Percentiles rank a stretch among this genome's conserved stretches.
Conservation (phyloP, 2,888 invertebrate genomes). For the Leptopilina drosophilae region DNA sequence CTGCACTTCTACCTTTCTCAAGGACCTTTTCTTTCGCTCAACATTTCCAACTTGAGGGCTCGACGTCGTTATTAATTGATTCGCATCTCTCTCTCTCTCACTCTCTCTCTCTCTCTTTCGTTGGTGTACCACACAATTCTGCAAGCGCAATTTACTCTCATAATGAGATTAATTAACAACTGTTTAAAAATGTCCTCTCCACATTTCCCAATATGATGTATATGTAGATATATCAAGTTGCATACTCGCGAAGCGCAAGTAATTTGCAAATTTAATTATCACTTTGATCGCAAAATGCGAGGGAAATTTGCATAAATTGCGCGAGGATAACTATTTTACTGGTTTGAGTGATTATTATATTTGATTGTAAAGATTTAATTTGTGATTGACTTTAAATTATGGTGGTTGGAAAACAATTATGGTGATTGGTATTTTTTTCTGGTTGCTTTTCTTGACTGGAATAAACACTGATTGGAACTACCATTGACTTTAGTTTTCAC, state of each 20-base stretch:
- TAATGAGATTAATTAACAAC: conserved; percentile 66
- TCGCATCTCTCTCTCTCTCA: conserved; percentile 51
- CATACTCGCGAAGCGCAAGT: not conserved
- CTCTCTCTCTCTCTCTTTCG: conserved; percentile 43
- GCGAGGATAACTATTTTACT: too few relatives aligned
- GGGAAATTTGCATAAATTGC: too few relatives aligned
- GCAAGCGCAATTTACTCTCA: conserved; percentile 57
- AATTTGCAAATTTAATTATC: conserved; percentile 1
- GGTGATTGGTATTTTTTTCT: too few relatives aligned
- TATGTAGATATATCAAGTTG: not conserved
- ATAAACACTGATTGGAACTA: too few relatives aligned
- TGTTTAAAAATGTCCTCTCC: conserved; percentile 38
- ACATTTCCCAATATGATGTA: not conserved
- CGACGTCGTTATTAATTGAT: conserved; percentile 61
- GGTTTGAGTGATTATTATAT: too few relatives aligned
- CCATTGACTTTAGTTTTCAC: too few relatives aligned
- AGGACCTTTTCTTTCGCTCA: conserved; percentile 26
- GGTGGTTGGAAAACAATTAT: too few relatives aligned
- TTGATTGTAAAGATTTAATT: too few relatives aligned
- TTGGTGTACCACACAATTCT: conserved; percentile 41
- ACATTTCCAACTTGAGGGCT: conserved; percentile 23
- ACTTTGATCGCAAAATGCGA: too few relatives aligned
- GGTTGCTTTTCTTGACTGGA: too few relatives aligned
- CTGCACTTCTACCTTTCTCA: conserved; percentile 35
- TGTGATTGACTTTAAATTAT: too few relatives aligned